A percentile compares a stretch with the other conserved stretches of the same genome.
Conservation (phyloP, 2,888 invertebrate species). For the Drosophila putrida region DNA sequence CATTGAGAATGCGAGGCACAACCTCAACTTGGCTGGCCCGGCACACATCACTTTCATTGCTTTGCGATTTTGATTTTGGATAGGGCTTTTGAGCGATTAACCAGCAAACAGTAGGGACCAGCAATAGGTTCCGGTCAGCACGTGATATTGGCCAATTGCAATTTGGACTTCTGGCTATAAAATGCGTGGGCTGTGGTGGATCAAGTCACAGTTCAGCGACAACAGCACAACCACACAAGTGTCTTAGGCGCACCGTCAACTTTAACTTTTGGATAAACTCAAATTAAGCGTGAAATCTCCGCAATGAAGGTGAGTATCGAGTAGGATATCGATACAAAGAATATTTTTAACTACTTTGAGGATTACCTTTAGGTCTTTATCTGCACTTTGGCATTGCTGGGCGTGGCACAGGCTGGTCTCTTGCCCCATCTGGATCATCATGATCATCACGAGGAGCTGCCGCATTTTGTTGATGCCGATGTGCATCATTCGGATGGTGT, state of each 20-base stretch:
- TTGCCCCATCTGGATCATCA: conserved; percentile 76
- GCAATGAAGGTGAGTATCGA: conserved; percentile 82
- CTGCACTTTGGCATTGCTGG: conserved; percentile 82
- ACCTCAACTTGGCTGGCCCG: conserved; percentile 33
- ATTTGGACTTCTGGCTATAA: conserved; percentile 70
- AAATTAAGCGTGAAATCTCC: conserved; percentile 83
- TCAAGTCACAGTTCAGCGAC: conserved; percentile 79
- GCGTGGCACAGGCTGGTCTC: conserved; percentile 79
- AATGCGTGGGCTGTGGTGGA: conserved; percentile 61
- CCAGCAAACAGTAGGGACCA: conserved; percentile 18
- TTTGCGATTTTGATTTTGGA: conserved; percentile 71
- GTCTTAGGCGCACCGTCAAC: conserved; percentile 62
- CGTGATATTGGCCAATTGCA: conserved; percentile 62
- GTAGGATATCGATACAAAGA: background rate
- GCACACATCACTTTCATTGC: conserved; percentile 68
- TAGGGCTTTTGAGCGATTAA: conserved; percentile 48
- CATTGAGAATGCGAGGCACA: conserved; percentile 69
- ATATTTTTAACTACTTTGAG: conserved; percentile 2
- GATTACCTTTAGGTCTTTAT: conserved; percentile 70
- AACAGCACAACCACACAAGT: conserved; percentile 68
- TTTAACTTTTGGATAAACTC: conserved; percentile 74
- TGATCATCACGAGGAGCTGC: conserved; percentile 68
- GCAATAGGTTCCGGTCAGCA: conserved; percentile 19
- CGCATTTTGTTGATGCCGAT: conserved; percentile 74
- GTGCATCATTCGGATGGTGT: conserved; percentile 74